phyloP scores from a whole-genome alignment of 2,113 vertebrate genomes.

The Stomatorhinus ivindoensis region DNA sequence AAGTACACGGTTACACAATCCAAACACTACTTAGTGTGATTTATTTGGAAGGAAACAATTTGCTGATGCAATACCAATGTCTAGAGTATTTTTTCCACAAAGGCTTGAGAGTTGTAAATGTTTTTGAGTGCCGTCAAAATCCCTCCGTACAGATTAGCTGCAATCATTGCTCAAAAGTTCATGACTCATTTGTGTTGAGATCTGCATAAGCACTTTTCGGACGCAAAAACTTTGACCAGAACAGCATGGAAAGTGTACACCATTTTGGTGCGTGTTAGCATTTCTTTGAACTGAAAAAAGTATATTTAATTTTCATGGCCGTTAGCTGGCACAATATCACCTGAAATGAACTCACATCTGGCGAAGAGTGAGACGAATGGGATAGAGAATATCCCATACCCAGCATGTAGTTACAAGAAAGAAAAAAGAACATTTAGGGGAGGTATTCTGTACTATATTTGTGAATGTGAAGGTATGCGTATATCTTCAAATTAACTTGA shows the following conservation, averaged over 20 bases:
- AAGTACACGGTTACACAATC: not conserved
- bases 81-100: not conserved
- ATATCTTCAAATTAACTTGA: not conserved
- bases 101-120: not conserved
- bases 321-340: not conserved
- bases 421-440: not conserved
- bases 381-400: not conserved
- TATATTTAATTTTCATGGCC: not conserved
- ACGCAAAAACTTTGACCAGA: not conserved
- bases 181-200: not conserved
- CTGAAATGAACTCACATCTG: not conserved
- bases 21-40: not conserved
- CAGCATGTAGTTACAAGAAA: not conserved
- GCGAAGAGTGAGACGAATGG: not conserved
- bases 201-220: not conserved
- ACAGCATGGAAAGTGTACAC: not conserved
- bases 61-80: not conserved
- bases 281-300: not conserved
- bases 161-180: not conserved
- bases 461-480: not conserved
- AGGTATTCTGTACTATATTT: not conserved
- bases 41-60: not conserved
- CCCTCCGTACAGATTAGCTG: not conserved
- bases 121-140: not conserved
- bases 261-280: not conserved